Percentiles rank a stretch among this genome's conserved stretches.
These are phyloP conservation scores for Gymnarchus niloticus DNA, from an alignment of 2,113 vertebrate species.

Conservation along the genomic window DNA sequence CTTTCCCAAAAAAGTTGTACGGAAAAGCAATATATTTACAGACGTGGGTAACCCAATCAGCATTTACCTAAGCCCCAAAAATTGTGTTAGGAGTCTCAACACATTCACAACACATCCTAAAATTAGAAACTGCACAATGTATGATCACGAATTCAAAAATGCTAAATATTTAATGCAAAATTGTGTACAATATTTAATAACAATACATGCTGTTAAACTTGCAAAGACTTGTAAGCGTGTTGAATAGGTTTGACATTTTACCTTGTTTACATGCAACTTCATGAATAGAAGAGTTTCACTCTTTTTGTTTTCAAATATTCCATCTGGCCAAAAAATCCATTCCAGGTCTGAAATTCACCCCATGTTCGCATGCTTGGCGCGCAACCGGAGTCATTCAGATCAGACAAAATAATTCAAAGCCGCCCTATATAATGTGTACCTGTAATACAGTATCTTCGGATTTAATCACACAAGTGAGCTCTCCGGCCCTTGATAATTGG, in stretches of 20 bases:
- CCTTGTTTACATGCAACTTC: background rate
- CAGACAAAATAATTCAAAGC: constrained; percentile 17
- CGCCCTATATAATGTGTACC: constrained; percentile 17
- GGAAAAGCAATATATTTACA: background rate
- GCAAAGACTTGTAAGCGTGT: background rate
- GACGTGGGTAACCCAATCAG: background rate
- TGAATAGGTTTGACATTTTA: background rate
- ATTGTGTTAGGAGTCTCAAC: background rate
- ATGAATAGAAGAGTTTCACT: background rate
- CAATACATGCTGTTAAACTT: background rate
- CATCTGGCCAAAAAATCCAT: background rate
- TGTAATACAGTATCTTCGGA: constrained; percentile 30
- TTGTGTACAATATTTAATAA: background rate
- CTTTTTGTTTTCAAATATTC: background rate
- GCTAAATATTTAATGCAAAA: background rate
- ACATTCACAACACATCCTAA: background rate
- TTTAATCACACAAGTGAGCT: constrained; percentile 56
- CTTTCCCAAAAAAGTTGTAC: background rate
- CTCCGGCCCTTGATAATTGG: constrained; percentile 59
- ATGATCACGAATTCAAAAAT: constrained; percentile 1
- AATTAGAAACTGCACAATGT: background rate
- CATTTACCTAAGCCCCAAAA: background rate
- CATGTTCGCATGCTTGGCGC: background rate
- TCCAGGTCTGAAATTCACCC: background rate
- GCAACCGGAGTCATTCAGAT: background rate